Base-by-base conservation (phyloP, 2,888 invertebrate genomes). In the Onthophagus sagittarius region DNA sequence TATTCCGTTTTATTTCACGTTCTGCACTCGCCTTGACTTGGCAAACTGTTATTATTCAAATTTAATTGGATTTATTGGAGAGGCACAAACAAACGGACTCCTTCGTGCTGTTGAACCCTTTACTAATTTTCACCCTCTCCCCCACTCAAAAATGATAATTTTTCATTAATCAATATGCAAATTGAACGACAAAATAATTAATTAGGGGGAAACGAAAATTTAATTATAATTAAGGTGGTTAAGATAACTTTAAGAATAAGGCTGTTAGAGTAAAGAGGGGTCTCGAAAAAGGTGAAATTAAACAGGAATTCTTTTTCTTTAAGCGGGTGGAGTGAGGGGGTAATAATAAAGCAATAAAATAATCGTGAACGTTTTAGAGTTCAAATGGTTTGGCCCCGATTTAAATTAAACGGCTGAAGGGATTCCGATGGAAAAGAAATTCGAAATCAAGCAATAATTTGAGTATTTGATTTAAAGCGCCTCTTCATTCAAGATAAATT, bases 401-500 rank as follows among this genome's bases (percentile, higher is more conserved):
- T 53, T 53, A 53, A 53, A 53, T 53, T 53, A 53, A 53, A 53
- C 31, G 67, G 67, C 23, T 32, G 31, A 15, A 9, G 23, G 67
- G 32, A 67, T 67, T 67, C 23, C 67, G 67, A 67, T 67, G 67
- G 32, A 31, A 32, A 23, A 23, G 67, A 67, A 73, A 73, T 70
- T 53, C 13, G 65, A 73, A 73, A 71, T 73, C 73, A 62, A 71
- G 70, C 71, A 65, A 69, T 65, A 70, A 63, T 5, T n/a, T 39
- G n/a, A 7, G 39, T 53, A 11, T 53, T 11, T 53, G 39, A 53
- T 7, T 53, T 53, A 53, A 53, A 53, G 39, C 39, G 6, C 39
- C 39, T 9, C 39, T 53, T 53, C 9, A 9, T 53, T 23, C 39
- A 53, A 53, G 39, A 53, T 11, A 53, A 53, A 53, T 4, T 11